A percentile compares a stretch with the other conserved stretches of the same genome.
Evolutionary conservation across 2,888 invertebrate species (phyloP).

Genomic region (Polyploca ridens): DNA sequence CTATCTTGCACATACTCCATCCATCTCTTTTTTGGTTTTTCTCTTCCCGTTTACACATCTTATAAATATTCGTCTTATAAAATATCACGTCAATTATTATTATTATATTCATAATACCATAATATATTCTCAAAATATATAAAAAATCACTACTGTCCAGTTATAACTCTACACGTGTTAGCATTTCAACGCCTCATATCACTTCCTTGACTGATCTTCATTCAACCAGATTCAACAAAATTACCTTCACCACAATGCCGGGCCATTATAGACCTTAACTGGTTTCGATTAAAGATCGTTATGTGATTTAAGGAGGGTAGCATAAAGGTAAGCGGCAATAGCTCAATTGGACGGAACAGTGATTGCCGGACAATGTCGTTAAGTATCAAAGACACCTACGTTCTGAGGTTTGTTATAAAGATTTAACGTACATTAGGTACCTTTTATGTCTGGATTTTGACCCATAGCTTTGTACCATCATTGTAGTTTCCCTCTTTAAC

Average conservation of each 20-base stretch:
- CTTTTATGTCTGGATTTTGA: background rate
- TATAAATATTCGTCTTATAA: too few relatives aligned
- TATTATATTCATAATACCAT: background rate
- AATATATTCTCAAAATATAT: background rate
- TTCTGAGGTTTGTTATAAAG: background rate
- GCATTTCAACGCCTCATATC: slow-evolving; percentile 2
- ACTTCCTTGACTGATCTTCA: slow-evolving; percentile 19
- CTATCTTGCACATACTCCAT: too few relatives aligned
- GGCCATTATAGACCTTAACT: slow-evolving; percentile 15
- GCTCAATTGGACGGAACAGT: slow-evolving; percentile 37
- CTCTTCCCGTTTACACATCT: too few relatives aligned
- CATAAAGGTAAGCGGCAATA: slow-evolving; percentile 41
- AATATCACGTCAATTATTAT: too few relatives aligned
- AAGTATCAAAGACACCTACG: slow-evolving; percentile 13
- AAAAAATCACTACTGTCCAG: background rate
- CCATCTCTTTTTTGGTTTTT: too few relatives aligned
- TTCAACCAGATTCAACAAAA: slow-evolving; percentile 15
- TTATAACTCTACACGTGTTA: slow-evolving; percentile 11
- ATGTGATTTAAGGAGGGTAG: slow-evolving; percentile 20
- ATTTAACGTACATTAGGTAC: background rate
- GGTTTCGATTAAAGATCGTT: slow-evolving; percentile 8
- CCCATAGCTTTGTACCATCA: background rate
- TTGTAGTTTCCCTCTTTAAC: background rate
- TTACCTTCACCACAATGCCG: slow-evolving; percentile 6
- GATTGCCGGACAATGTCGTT: slow-evolving; percentile 49